Evolutionary conservation across 2,888 invertebrate genomes (phyloP).

Genomic region (Phalangium opilio): DNA sequence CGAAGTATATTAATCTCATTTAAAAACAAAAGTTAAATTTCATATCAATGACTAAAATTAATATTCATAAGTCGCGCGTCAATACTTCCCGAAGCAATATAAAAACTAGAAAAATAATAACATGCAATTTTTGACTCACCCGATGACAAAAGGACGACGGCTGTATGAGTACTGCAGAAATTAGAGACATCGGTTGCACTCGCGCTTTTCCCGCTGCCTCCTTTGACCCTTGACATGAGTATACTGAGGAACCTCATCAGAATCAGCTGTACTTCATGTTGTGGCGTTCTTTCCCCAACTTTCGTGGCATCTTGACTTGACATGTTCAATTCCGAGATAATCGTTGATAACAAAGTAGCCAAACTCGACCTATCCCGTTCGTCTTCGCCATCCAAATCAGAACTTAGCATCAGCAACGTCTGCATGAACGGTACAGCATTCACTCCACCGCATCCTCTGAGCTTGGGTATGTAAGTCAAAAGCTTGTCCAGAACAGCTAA

Average conservation of each 20-base stretch:
- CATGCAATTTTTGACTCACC: too few species aligned
- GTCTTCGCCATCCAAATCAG: slow-evolving; percentile 70
- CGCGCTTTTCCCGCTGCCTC: slow-evolving; percentile 1
- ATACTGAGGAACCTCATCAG: slow-evolving; percentile 73
- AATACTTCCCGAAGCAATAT: too few species aligned
- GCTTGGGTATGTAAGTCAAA: slow-evolving; percentile 56
- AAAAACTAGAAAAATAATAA: too few species aligned
- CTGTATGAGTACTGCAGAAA: slow-evolving; percentile 15
- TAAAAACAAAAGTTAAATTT: too few species aligned
- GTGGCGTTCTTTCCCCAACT: slow-evolving; percentile 46
- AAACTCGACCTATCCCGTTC: slow-evolving; percentile 62
- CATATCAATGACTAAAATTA: too few species aligned
- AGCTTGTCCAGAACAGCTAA: slow-evolving; percentile 56
- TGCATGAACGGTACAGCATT: slow-evolving; percentile 64
- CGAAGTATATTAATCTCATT: too few species aligned
- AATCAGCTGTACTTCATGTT: slow-evolving; percentile 71
- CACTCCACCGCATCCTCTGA: slow-evolving; percentile 62
- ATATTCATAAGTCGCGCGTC: too few species aligned
- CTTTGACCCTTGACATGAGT: slow-evolving; percentile 57
- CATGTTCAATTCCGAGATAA: slow-evolving; percentile 40
- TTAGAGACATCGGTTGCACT: slow-evolving; percentile 9
- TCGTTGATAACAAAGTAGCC: slow-evolving; percentile 52
- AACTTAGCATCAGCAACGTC: slow-evolving; percentile 74
- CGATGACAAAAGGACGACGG: slow-evolving; percentile 8
- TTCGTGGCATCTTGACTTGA: slow-evolving; percentile 18